Base-by-base conservation (phyloP, 2,113 vertebrate species). In the Dinomys branickii region DNA sequence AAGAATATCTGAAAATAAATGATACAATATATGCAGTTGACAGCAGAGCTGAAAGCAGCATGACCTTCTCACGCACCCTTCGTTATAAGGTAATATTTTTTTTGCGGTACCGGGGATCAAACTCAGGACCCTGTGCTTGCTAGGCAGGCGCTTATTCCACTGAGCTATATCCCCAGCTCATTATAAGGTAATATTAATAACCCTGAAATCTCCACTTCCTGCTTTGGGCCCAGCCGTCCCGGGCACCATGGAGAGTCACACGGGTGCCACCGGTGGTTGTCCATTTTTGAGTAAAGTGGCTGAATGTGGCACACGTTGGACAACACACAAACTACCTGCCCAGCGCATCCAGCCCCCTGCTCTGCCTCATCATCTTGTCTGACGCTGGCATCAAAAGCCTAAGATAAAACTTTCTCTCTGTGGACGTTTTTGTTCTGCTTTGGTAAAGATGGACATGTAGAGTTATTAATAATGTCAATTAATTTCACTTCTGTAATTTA, bases 1-100 rank as follows among this genome's bases (percentile, higher is more conserved):
- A 99, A 94, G 99, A 99, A 94, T 99, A 99, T 3, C 91, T 99
- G 19, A 99, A 99, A 98, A 97, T 99, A 94, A 96, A 80, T 3
- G 99, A 99, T 90, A 92, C 97, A 41, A 99, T 99, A 97, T 99
- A 99, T 59, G 98, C 99, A 81, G 98, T 99, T 61, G 98, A 99
- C 96, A 98, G 97, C 81, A 99, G 97, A 97, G 98, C 99, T 92
- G 99, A 99, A 65, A 97, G 98, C 1, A 98, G 99, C 85, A 99
- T 99, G 59, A 98, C 92, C 61, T 99, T 99, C 96, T 99, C 99
- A 41, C 99, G 99, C 35, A 95, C 98, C 58, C 98, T 99, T 35
- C 98, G 98, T 97, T 99, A 98, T 93, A 99, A 99, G 98, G 99
- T 99, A 98, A 97, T 41, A 24, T 10, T 78, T n/a, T n/a, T n/a